Base-by-base conservation (phyloP, 1,140 invertebrate species). In the Wasmannia auropunctata region DNA sequence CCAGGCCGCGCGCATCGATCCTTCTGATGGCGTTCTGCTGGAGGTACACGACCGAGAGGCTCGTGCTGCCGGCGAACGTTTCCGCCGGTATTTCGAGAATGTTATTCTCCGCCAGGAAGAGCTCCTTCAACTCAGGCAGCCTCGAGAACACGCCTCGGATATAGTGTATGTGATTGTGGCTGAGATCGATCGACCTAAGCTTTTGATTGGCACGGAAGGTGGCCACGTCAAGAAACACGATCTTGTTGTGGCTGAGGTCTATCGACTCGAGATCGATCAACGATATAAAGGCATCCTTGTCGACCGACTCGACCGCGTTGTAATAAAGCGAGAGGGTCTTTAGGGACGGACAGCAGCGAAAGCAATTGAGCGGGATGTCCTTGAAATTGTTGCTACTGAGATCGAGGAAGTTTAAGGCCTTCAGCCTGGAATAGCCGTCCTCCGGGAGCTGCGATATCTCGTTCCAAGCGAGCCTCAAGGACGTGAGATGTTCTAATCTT, bases 61-160 rank as follows among this genome's bases (percentile, higher is more conserved):
- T 96, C 0, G 95, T 93, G 1, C 97, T 98, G 80, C 98, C 98
- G 3, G 96, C 96, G 93, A 99, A 99, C 34, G 98, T 97, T 86
- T 98, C 97, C 7, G 96, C 96, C 0, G 97, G 96, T 89, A 99
- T 96, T 93, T 98, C 97, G 7, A 98, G 94, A 67, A 99, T 98
- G 93, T 99, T 98, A 93, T 99, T 99, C 93, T 98, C 98, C 0
- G 97, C 97, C 7, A 99, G 95, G 93, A 98, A 98, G 31, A 99
- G 94, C 91, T 98, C 97, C 40, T 97, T 96, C n/a, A 99, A 95
- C 83, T 98, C 96, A 0, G 96, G 96, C 72, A 99, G 94, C 92
- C 97, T 97, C 19, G 97, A 96, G 92, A 99, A 98, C 6, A 98
- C 96, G 0, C 97, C 97, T 37, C 96, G 96, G 0, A 99, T 97